phyloP scores from a whole-genome alignment of 2,113 vertebrate species.

The Colinus virginianus region DNA sequence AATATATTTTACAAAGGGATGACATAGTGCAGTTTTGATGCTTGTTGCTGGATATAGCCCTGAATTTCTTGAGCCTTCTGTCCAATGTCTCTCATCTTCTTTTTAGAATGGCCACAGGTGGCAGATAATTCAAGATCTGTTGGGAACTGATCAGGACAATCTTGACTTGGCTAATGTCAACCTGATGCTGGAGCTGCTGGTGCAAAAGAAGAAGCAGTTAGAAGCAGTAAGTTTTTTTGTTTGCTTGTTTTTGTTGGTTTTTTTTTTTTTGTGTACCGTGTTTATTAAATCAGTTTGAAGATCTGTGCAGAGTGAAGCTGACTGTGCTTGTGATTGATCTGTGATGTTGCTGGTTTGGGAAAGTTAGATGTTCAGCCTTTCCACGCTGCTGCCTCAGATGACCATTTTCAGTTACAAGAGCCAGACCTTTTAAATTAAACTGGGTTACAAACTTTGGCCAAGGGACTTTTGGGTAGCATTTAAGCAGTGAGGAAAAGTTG shows the following conservation, averaged over 20 bases:
- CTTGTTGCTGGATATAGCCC: neutral
- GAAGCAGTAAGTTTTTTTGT: slow-evolving; percentile 87
- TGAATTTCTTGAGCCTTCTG: neutral
- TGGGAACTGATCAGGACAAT: slow-evolving; percentile 95
- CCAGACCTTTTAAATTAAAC: neutral
- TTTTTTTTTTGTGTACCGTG: neutral
- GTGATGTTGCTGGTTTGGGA: neutral
- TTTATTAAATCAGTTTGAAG: neutral
- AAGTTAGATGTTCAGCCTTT: neutral
- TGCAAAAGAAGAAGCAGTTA: slow-evolving; percentile 98
- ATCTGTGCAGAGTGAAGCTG: neutral
- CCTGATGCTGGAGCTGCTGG: slow-evolving; percentile 94
- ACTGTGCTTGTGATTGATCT: neutral
- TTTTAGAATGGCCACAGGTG: slow-evolving; percentile 94
- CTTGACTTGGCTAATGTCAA: slow-evolving; percentile 98
- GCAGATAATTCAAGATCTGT: slow-evolving; percentile 95
- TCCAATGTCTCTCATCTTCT: neutral
- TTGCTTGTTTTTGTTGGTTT: no score
- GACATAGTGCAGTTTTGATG: neutral
- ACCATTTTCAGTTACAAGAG: neutral
- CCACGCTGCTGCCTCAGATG: neutral
- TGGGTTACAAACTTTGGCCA: neutral
- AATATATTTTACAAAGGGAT: neutral
- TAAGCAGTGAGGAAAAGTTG: neutral
- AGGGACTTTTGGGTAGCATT: neutral